These are phyloP conservation scores for Yasuhikotakia modesta DNA, from an alignment of 2,797 vertebrate species.

Conservation along the genomic window DNA sequence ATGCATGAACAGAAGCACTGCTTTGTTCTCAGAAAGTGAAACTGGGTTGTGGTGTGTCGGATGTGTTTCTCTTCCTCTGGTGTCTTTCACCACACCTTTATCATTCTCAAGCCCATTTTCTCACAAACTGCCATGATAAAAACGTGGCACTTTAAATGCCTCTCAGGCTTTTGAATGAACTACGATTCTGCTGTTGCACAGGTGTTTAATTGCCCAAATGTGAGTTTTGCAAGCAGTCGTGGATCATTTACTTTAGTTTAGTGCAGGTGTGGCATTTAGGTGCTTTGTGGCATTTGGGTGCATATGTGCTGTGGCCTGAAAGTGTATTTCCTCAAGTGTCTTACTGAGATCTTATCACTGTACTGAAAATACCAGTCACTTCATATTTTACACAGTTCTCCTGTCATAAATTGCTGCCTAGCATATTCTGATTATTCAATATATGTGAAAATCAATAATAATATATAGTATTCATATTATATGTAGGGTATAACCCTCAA, in stretches of 20 bases:
- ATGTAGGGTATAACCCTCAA: too few relatives aligned
- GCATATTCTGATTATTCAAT: too few relatives aligned
- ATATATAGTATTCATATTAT: too few relatives aligned
- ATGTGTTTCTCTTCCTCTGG: background rate
- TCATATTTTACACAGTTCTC: too few relatives aligned
- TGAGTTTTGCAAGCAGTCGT: background rate
- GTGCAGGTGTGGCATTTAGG: background rate
- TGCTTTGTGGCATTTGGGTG: background rate
- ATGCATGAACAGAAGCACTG: constrained; percentile 58
- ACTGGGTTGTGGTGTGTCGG: constrained; percentile 18
- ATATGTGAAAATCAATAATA: too few relatives aligned
- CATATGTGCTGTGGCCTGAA: background rate
- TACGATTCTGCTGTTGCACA: background rate
- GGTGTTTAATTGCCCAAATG: background rate
- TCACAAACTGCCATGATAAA: background rate
- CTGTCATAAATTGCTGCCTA: too few relatives aligned
- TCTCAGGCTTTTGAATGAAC: constrained; percentile 8
- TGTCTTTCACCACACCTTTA: background rate
- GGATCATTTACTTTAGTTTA: background rate
- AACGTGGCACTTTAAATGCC: background rate
- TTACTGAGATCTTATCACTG: too few relatives aligned
- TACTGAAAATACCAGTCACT: too few relatives aligned
- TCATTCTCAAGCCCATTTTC: background rate
- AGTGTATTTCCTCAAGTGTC: background rate
- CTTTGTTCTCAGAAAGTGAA: constrained; percentile 33